Evolutionary conservation across 2,888 invertebrate species (phyloP), one percentile per base, ranked within the genome.

Genomic region (Thelaira solivaga): DNA sequence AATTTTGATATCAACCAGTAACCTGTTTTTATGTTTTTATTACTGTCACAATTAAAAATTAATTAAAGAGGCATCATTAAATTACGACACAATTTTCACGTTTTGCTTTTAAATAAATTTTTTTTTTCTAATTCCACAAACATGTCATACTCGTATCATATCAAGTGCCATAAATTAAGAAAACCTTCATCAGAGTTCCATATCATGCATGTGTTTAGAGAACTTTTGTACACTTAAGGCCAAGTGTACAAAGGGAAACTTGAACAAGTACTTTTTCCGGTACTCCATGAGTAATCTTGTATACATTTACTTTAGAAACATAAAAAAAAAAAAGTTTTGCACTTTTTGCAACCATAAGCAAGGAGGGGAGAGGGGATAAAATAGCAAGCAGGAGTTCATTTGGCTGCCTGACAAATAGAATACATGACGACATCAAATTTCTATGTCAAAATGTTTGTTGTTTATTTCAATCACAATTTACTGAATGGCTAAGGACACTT

Each of bases 191-290:
- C n/a, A n/a, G n/a, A n/a, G n/a, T n/a, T n/a, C n/a, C n/a, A n/a
- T n/a, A n/a, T n/a, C 34, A n/a, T 31, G 11, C n/a, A 10, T 41
- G n/a, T 26, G 59, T 45, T 61, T n/a, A 22, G 57, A 59, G 13
- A 76, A 34, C 36, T 49, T 51, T 43, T 51, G n/a, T n/a, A n/a
- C n/a, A n/a, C n/a, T n/a, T n/a, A n/a, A n/a, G 41, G 26, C 69
- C 53, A 43, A 72, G 22, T 36, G 71, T 24, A 49, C 18, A 43
- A 69, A 61, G 59, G 59, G 55, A 78, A 71, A 71, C 65, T 71
- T 59, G 41, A 59, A 31, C 61, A 67, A 76, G 78, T 69, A 73
- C 65, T 41, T 69, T 77, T 78, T 78, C 78, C 78, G 78, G 78
- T 71, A 71, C 74, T 78, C 69, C 59, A 65, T 75, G 45, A 53